Base-by-base conservation (phyloP, 2,113 vertebrate species). In the Trogon surrucura region DNA sequence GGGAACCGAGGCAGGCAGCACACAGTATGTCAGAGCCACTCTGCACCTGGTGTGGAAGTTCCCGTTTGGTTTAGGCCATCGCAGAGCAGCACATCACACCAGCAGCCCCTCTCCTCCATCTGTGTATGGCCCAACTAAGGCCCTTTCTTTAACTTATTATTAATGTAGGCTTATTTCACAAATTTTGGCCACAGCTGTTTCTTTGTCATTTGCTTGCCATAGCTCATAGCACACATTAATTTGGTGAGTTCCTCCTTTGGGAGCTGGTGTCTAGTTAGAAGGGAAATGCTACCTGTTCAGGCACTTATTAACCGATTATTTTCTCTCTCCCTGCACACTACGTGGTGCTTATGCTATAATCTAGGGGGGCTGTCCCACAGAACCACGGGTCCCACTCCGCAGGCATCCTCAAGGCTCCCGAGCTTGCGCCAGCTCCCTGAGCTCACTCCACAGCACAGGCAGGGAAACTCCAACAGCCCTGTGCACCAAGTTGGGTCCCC, bases 401-500 rank as follows among this genome's bases (percentile, higher is more conserved):
- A 50, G 41, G 12, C 8, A 10, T 47, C 3, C 11, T 16, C 7
- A 17, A 34, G 50, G 14, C 25, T 27, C 8, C n/a, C 58, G 62
- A 60, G 23, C 36, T 25, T 8, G 4, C 44, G 29, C 2, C 65
- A 86, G 20, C 18, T 34, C 26, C 41, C 54, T 13, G 23, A 38
- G 17, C 54, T 60, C 0, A 0, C 38, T 53, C n/a, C 8, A 5
- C 8, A 66, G 6, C 45, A 13, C 4, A 4, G n/a, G 9, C 16
- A 60, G 17, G 14, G 13, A 4, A 53, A 8, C 16, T 64, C 58
- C 18, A 58, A 19, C 34, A 79, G 22, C 45, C 26, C 44, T n/a
- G 11, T 44, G 65, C 48, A 44, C 36, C 45, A 13, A 16, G 34
- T 38, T 36, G 26, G 17, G n/a, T 30, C 32, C 34, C 29, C 12